Conservation (phyloP, 2,113 vertebrate genomes). For the Brachypodius melanocephalos region DNA sequence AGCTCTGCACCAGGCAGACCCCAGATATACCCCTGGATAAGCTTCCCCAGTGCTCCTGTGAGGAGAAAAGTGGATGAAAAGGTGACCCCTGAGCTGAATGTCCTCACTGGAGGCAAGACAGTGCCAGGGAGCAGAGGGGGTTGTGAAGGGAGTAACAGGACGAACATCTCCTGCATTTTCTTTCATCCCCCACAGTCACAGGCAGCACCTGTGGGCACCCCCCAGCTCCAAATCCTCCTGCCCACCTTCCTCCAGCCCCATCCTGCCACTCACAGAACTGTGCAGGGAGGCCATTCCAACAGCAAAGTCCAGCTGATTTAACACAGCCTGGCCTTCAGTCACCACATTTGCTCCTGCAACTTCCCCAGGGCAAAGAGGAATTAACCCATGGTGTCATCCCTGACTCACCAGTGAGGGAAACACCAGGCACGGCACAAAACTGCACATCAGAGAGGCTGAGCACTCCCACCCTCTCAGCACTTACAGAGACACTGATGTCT, state of each 20-base stretch:
- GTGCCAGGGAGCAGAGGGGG: accelerated
- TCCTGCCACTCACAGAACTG: not conserved
- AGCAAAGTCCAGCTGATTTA: not conserved
- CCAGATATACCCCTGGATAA: not conserved
- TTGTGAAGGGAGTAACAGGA: not conserved
- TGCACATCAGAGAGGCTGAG: not conserved
- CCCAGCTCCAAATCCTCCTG: not conserved
- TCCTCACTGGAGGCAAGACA: not conserved
- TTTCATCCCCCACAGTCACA: not conserved
- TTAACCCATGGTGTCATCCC: not conserved
- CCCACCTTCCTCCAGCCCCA: not conserved
- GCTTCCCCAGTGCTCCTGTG: not conserved
- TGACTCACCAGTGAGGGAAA: not conserved
- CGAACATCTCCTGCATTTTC: not conserved
- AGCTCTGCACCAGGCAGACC: not conserved
- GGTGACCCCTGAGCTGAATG: not conserved
- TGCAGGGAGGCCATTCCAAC: not conserved
- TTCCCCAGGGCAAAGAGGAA: not conserved
- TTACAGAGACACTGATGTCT: not conserved
- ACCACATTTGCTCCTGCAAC: not conserved
- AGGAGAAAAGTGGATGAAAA: not conserved
- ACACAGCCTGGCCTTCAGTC: not conserved
- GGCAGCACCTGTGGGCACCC: not conserved
- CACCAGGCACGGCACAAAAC: not conserved
- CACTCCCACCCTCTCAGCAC: not conserved